Percentiles rank a stretch among this genome's conserved stretches.
These are phyloP conservation scores for Labia minor DNA, from an alignment of 2,888 invertebrate species.

Conservation along the genomic window DNA sequence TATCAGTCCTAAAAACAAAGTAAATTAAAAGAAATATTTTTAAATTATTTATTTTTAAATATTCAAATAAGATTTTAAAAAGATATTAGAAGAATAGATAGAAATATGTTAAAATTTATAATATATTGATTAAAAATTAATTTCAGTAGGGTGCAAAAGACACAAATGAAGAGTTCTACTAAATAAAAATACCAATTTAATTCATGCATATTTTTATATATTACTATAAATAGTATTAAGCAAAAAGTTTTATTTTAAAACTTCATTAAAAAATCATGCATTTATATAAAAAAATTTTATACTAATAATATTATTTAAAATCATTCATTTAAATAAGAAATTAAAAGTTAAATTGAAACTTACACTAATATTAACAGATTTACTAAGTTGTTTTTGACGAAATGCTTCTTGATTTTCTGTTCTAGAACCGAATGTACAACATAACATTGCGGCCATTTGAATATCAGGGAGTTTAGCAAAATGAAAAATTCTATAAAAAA, in stretches of 20 bases:
- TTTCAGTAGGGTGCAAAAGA: background rate
- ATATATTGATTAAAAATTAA: no score
- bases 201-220: no score
- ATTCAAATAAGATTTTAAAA: no score
- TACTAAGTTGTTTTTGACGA: conserved; percentile 35
- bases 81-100: no score
- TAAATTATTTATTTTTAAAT: no score
- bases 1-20: conserved; percentile 24
- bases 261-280: no score
- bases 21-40: background rate
- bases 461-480: conserved; percentile 72
- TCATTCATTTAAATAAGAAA: no score
- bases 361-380: conserved; percentile 45
- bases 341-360: conserved; percentile 28
- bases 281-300: no score
- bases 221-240: no score
- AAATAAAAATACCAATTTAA: background rate
- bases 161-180: background rate
- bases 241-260: no score
- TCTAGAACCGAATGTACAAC: conserved; percentile 65
- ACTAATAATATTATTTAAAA: no score
- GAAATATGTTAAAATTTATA: no score
- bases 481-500: conserved; percentile 56
- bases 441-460: conserved; percentile 89
- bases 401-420: conserved; percentile 30